Conservation (phyloP, 2,888 invertebrate species). For the Machimus atricapillus region DNA sequence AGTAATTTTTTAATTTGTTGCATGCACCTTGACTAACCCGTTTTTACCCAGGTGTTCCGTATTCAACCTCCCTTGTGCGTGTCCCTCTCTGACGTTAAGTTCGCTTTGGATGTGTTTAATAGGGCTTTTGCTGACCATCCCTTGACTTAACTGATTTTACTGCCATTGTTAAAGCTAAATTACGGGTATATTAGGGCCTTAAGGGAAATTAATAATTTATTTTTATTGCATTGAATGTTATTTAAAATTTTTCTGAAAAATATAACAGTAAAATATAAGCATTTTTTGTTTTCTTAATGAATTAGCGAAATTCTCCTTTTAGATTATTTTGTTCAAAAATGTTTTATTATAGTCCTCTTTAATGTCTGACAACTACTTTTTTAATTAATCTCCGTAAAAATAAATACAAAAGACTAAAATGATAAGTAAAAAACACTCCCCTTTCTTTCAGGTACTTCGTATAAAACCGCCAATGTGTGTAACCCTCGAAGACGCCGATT, state of each 20-base stretch:
- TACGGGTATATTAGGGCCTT: not conserved
- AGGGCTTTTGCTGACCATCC: constrained; percentile 57
- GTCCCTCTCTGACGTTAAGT: constrained; percentile 83
- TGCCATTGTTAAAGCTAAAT: not conserved
- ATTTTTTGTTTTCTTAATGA: not conserved
- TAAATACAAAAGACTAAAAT: not conserved
- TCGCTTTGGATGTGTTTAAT: constrained; percentile 72
- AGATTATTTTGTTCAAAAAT: not conserved
- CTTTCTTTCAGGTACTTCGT: constrained; percentile 74
- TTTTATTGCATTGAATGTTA: not conserved
- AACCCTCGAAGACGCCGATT: constrained; percentile 82
- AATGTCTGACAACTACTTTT: not conserved
- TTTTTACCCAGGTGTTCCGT: constrained; percentile 76
- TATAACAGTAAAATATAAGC: not conserved
- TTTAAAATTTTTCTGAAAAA: not conserved
- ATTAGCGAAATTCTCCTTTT: not conserved
- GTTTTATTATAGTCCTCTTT: not conserved
- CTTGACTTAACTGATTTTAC: not conserved
- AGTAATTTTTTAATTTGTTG: constrained; percentile 59
- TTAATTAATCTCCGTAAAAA: not conserved
- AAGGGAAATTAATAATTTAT: not conserved
- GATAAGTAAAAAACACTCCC: not conserved
- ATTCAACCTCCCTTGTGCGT: constrained; percentile 98
- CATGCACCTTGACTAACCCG: not conserved
- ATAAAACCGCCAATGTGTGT: constrained; percentile 97